A percentile compares a stretch with the other conserved stretches of the same genome.
These are phyloP conservation scores for Micrastur ruficollis DNA, from an alignment of 2,797 vertebrate species.

Conservation along the genomic window DNA sequence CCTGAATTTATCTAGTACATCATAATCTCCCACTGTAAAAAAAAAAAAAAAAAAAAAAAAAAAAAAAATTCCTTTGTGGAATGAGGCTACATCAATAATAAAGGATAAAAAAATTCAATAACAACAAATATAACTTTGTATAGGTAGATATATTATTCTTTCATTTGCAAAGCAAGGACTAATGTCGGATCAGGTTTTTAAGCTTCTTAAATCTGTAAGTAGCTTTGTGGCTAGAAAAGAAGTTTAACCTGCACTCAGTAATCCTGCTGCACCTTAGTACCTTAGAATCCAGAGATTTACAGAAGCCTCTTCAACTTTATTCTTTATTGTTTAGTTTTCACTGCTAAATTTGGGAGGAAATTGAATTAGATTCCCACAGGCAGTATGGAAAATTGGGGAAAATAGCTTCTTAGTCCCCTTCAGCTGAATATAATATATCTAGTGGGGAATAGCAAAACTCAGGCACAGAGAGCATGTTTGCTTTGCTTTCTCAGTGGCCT, in stretches of 20 bases:
- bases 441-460: slow-evolving; percentile 50
- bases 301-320: slow-evolving; percentile 78
- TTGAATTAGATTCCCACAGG: slow-evolving; percentile 86
- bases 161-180: slow-evolving; percentile 65
- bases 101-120: slow-evolving; percentile 40
- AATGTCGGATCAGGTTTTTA: slow-evolving; percentile 55
- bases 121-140: slow-evolving; percentile 46
- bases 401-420: slow-evolving; percentile 80
- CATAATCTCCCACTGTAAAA: slow-evolving; percentile 4
- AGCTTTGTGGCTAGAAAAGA: slow-evolving; percentile 74
- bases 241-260: slow-evolving; percentile 72
- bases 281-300: slow-evolving; percentile 77
- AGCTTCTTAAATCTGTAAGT: slow-evolving; percentile 63
- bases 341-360: slow-evolving; percentile 79
- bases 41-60: not conserved
- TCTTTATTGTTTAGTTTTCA: slow-evolving; percentile 77
- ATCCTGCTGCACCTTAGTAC: slow-evolving; percentile 68
- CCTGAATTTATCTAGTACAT: not conserved
- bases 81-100: not conserved
- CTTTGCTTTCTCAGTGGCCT: slow-evolving; percentile 43
- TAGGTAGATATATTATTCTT: slow-evolving; percentile 52
- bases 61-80: not conserved
- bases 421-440: slow-evolving; percentile 75
- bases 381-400: slow-evolving; percentile 83
- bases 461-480: not conserved